phyloP scores from a whole-genome alignment of 2,888 invertebrate genomes.

The Nephrotoma flavescens region DNA sequence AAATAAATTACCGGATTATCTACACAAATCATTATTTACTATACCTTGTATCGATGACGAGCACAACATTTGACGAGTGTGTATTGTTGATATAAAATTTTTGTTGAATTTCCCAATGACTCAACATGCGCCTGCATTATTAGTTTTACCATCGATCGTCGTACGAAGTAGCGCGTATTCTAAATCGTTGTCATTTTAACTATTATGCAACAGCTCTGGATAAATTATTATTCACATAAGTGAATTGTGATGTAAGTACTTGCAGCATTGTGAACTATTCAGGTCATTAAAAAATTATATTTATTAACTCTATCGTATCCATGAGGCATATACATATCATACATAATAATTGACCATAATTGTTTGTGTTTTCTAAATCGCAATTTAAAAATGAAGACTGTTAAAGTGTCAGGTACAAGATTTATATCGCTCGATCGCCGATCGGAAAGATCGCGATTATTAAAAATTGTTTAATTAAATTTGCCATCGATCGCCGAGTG shows the following conservation, averaged over 20 bases:
- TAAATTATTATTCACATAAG: too few species aligned
- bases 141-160: too few species aligned
- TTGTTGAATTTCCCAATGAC: too few species aligned
- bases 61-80: too few species aligned
- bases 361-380: background rate
- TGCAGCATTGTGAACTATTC: background rate
- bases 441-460: background rate
- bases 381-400: background rate
- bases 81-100: too few species aligned
- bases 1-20: too few species aligned
- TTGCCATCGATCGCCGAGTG: background rate
- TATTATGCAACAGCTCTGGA: too few species aligned
- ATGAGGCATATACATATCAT: background rate
- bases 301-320: background rate
- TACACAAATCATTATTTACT: too few species aligned
- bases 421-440: background rate
- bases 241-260: background rate
- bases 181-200: too few species aligned
- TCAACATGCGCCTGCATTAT: too few species aligned
- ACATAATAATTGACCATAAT: background rate
- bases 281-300: background rate
- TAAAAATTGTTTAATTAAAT: background rate
- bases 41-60: too few species aligned
- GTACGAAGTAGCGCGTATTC: too few species aligned
- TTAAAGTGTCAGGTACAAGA: background rate